Base-by-base conservation (phyloP, 2,888 invertebrate genomes). In the Nysson spinosus region DNA sequence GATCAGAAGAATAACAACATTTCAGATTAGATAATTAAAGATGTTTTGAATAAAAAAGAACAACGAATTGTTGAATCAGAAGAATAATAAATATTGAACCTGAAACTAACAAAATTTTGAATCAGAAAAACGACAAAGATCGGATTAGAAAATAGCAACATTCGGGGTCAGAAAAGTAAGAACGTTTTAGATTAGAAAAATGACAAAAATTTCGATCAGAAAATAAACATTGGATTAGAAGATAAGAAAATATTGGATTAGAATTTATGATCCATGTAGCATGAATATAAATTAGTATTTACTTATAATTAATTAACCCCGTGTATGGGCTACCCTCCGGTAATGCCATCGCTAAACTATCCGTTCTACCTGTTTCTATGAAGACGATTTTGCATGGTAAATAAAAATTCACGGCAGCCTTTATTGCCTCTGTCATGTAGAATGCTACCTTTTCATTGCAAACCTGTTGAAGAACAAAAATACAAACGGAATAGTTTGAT, bases 391-490 rank as follows among this genome's bases (percentile, higher is more conserved):
- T 63, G 40, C 84, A 84, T 0, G 75, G 71, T n/a, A 80, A 26
- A 17, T 57, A 22, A 14, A 19, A 11, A 4, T 44, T 69, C 1
- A 72, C 28, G 0, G 76, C 64, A 2, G 69, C 56, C 3, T 65
- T 68, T 16, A 77, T 52, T 0, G 62, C 72, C 12, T 79, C 77
- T n/a, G 71, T 78, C 14, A 74, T 19, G 26, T 72, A 79, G 49
- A 83, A 82, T 1, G 77, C 84, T 2, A 82, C 73, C 14, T 64
- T 78, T 11, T 69, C 67, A 3, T 40, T n/a, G 55, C 84, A 84
- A 3, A 82, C 69, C 83, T 84, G 20, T 5, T 1, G 7, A 1
- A 43, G 6, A 52, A 22, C 16, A 11, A 3, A 9, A 30, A 2
- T 22, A 6, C 9, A 20, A 20, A 9, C 40, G 2, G 7, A 19